These are phyloP conservation scores for Aulostomus chinensis DNA, from an alignment of 2,797 vertebrate genomes.

Conservation along the genomic window DNA sequence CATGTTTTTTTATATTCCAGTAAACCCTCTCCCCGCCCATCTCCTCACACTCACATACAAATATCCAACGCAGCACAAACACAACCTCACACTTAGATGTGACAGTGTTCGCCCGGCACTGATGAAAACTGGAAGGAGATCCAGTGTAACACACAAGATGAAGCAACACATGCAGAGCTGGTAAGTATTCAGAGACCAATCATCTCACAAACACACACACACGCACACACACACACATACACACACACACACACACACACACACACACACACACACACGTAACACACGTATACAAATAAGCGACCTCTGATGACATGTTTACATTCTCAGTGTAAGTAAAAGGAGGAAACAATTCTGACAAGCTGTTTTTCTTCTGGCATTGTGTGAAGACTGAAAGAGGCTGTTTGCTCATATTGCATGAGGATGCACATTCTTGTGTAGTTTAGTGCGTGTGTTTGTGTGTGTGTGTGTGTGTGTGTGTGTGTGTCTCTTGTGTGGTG, in stretches of 20 bases:
- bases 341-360: slow-evolving; percentile 12
- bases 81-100: slow-evolving; percentile 36
- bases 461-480: slow-evolving; percentile 13
- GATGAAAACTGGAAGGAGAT: slow-evolving; percentile 46
- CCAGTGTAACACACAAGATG: slow-evolving; percentile 45
- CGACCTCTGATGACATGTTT: no score
- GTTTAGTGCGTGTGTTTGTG: neutral
- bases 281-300: no score
- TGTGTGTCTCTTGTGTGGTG: neutral
- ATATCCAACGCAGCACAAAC: slow-evolving; percentile 16
- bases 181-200: slow-evolving; percentile 34
- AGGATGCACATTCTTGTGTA: slow-evolving; percentile 9
- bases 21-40: neutral
- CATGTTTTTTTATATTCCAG: slow-evolving; percentile 23
- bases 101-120: slow-evolving; percentile 45
- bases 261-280: no score
- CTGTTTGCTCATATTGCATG: no score
- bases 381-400: slow-evolving; percentile 3
- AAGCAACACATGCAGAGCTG: slow-evolving; percentile 55
- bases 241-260: no score
- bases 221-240: neutral
- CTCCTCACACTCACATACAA: slow-evolving; percentile 5
- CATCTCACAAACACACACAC: neutral
- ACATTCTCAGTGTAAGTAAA: no score
- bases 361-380: slow-evolving; percentile 12